These are phyloP conservation scores for Cotesia chilonis DNA, from an alignment of 1,140 invertebrate species.

Conservation along the genomic window DNA sequence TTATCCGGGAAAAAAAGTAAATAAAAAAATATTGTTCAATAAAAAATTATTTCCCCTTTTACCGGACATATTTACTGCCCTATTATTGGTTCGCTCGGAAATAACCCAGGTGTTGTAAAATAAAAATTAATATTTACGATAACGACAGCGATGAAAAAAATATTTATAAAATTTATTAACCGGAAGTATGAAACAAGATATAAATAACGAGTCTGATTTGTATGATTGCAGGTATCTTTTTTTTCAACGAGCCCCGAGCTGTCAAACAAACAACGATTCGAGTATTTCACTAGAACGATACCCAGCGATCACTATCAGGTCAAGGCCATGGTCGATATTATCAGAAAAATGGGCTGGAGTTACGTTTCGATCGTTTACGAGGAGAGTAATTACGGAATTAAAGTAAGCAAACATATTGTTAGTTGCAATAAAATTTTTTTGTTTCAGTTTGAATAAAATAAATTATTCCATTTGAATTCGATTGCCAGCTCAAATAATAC, in stretches of 20 bases:
- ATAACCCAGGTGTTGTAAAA: too few species aligned
- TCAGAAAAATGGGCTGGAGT: conserved; percentile 87
- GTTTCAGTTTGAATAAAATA: too few species aligned
- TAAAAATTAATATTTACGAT: too few species aligned
- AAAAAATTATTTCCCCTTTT: too few species aligned
- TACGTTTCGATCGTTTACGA: conserved; percentile 97
- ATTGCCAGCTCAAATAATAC: too few species aligned
- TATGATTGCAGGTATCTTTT: conserved; percentile 84
- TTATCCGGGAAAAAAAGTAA: too few species aligned
- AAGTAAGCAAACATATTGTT: conserved; percentile 71
- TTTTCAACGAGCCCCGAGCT: conserved; percentile 95
- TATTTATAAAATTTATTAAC: neutral
- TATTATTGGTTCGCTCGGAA: too few species aligned
- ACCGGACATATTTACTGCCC: too few species aligned
- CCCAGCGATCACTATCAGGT: conserved; percentile 95
- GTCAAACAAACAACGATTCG: conserved; percentile 94
- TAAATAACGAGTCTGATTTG: neutral
- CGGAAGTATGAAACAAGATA: neutral
- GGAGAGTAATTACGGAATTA: conserved; percentile 95
- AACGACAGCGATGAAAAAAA: neutral
- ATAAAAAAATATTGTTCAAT: too few species aligned
- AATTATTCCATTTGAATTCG: too few species aligned
- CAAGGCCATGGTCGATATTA: conserved; percentile 93
- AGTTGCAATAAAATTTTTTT: conserved; percentile 17
- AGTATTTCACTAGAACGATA: conserved; percentile 94